A percentile compares a stretch with the other conserved stretches of the same genome.
phyloP scores from a whole-genome alignment of 1,140 invertebrate genomes.

The Drosophila murphyi region DNA sequence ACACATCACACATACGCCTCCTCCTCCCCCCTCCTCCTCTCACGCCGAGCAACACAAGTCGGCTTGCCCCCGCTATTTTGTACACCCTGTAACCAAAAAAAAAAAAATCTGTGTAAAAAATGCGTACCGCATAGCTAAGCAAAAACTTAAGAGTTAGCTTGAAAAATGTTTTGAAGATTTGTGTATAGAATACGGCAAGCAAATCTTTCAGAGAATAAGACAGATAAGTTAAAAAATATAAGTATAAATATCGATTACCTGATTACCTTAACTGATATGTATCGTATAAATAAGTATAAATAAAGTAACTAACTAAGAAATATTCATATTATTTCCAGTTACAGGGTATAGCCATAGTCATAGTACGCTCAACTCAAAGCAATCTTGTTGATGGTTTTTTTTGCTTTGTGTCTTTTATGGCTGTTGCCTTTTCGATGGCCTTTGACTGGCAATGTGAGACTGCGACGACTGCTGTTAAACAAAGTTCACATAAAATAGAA shows the following conservation, averaged over 20 bases:
- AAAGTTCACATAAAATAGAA: slow-evolving; percentile 77
- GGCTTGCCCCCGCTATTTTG: not conserved
- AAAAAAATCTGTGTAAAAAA: not conserved
- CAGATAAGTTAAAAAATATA: too few relatives aligned
- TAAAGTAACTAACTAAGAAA: too few relatives aligned
- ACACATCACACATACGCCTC: slow-evolving; percentile 37
- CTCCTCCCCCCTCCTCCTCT: too few relatives aligned
- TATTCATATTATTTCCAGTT: not conserved
- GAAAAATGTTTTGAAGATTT: too few relatives aligned
- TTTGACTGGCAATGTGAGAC: slow-evolving; percentile 26
- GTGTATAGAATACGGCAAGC: too few relatives aligned
- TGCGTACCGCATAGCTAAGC: too few relatives aligned
- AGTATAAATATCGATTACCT: too few relatives aligned
- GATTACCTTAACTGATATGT: too few relatives aligned
- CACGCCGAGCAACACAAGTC: slow-evolving; percentile 20
- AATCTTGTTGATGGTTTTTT: not conserved
- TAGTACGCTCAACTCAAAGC: slow-evolving; percentile 4
- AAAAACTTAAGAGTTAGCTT: too few relatives aligned
- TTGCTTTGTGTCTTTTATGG: slow-evolving; percentile 25
- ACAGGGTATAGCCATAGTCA: not conserved
- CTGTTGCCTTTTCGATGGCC: slow-evolving; percentile 32
- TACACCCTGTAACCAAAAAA: not conserved
- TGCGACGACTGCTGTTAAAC: slow-evolving; percentile 52
- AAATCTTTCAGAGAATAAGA: too few relatives aligned
- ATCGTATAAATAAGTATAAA: too few relatives aligned